phyloP scores from a whole-genome alignment of 92 coral and sea anemone genomes.

The Epizoanthus ramosus region DNA sequence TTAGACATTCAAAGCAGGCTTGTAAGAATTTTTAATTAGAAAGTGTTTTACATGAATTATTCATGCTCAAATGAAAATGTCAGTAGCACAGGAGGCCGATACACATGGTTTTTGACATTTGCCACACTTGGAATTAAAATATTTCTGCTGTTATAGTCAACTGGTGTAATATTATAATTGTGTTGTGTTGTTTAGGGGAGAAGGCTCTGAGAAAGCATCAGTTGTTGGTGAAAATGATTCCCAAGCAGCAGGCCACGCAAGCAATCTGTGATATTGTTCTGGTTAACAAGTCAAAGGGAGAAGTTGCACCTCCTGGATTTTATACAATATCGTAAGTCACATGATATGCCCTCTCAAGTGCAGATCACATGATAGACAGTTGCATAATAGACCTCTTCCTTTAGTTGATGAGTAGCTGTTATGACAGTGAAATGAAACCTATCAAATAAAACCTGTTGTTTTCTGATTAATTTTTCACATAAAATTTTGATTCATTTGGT shows the following conservation, averaged over 20 bases:
- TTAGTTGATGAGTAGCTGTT: too few species aligned
- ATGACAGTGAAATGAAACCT: not conserved
- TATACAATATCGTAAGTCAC: constrained; percentile 83
- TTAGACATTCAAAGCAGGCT: too few species aligned
- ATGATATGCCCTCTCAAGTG: not conserved
- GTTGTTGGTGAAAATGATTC: constrained; percentile 66
- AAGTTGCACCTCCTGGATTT: constrained; percentile 74
- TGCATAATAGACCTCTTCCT: too few species aligned
- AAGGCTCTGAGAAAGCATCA: constrained; percentile 88
- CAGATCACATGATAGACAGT: not conserved
- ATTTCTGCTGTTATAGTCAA: too few species aligned
- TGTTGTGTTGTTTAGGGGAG: constrained; percentile 57
- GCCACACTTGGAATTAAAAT: too few species aligned
- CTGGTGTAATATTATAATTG: not conserved
- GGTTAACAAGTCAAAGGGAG: constrained; percentile 89
- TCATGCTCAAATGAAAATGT: too few species aligned
- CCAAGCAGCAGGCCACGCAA: constrained; percentile 67
- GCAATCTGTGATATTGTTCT: constrained; percentile 82
- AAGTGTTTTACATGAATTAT: too few species aligned
- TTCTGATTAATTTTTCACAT: too few species aligned
- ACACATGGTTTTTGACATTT: too few species aligned
- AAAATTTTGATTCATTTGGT: too few species aligned
- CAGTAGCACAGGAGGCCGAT: too few species aligned
- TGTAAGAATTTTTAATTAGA: too few species aligned
- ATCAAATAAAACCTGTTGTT: not conserved